phyloP scores from a whole-genome alignment of 1,140 invertebrate species.

The Orchesella cincta region DNA sequence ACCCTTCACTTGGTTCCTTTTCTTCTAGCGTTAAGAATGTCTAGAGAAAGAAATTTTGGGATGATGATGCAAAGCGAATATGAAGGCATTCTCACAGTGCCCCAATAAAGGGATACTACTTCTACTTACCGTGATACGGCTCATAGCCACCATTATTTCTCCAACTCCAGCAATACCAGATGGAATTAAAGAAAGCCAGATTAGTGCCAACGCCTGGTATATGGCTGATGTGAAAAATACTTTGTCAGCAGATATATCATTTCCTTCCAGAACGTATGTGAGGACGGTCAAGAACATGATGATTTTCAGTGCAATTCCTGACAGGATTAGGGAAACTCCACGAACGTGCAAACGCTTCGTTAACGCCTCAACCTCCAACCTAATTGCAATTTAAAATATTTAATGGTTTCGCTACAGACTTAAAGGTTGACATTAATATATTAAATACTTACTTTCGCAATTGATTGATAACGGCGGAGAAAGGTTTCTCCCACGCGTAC shows the following conservation, averaged over 20 bases:
- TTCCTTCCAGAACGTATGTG: not conserved
- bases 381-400: not conserved
- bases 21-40: not conserved
- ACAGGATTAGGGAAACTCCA: slow-evolving; percentile 30
- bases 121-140: not conserved
- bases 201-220: not conserved
- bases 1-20: not conserved
- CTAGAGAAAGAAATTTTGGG: not conserved
- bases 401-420: no score
- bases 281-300: slow-evolving; percentile 31
- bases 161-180: slow-evolving; percentile 29
- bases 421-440: no score
- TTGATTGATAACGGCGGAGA: slow-evolving; percentile 1
- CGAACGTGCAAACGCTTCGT: slow-evolving; percentile 25
- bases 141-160: slow-evolving; percentile 34
- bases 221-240: slow-evolving; percentile 4
- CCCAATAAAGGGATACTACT: not conserved
- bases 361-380: slow-evolving; percentile 32
- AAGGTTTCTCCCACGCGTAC: slow-evolving; percentile 25
- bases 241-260: slow-evolving; percentile 22
- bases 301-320: slow-evolving; percentile 25
- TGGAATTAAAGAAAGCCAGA: slow-evolving; percentile 24
- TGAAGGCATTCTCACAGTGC: not conserved
- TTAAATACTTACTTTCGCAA: slow-evolving; percentile 6
- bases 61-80: not conserved